Evolutionary conservation across 2,113 vertebrate species (phyloP), one percentile per base, ranked within the genome.

Genomic region (Brachyistius frenatus): DNA sequence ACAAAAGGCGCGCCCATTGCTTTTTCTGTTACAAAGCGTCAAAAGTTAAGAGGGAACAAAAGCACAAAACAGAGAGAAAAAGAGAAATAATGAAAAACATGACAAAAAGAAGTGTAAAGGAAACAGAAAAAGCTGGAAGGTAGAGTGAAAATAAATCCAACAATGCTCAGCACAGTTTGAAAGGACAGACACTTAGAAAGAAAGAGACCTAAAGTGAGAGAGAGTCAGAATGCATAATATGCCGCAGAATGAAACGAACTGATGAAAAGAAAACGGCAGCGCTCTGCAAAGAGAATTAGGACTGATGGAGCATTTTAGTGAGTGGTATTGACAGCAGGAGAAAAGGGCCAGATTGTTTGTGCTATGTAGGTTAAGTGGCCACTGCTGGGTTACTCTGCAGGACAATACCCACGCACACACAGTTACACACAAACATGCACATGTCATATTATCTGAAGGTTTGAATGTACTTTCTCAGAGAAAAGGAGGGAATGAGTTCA

Each of bases 281-380:
- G 31, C 8, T 63, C 57, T 65, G 62, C 35, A 61, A 16, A 56
- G 41, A 62, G 68, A 68, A 56, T 74, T 32, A 72, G 62, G 30
- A 49, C 49, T 73, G 74, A 73, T 76, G 64, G 75, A 82, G 47
- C 52, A 52, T 81, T 77, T 85, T 58, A 66, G 36, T 71, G 58
- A 73, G 55, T 0, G 5, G 64, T 78, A 78, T 80, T 84, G 86
- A 82, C 81, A 70, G 61, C 46, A 68, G 49, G n/a, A 71, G 41
- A 71, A 83, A 73, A 55, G 23, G 68, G 39, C 36, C 74, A 60
- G 71, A 68, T 70, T 70, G 69, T 89, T 77, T 71, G 61, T 71
- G 78, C 66, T 76, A 82, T 87, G 76, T 80, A 78, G 86, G 88
- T 75, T 86, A 87, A 88, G 82, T 90, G 80, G 77, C 66, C 60